Conservation (phyloP, 2,113 vertebrate genomes). For the human (Homo sapiens) region GRCh38 chr9:119187501-119188000, state of each 20-base stretch:
- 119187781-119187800: background rate
- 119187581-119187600: background rate
- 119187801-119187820: background rate
- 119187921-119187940: background rate
- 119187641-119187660: background rate
- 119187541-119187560: background rate
- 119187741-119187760: background rate
- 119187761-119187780: background rate
- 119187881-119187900: background rate
- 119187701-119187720: background rate
- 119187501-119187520: background rate
- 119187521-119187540: background rate
- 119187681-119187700: background rate
- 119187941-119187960: background rate
- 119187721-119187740: background rate
- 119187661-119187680: background rate
- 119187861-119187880: background rate
- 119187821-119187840: background rate
- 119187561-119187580: background rate
- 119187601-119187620: background rate
- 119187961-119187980: background rate
- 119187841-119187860: background rate
- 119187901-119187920: background rate
- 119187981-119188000: background rate
- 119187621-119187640: background rate